A percentile compares a stretch with the other conserved stretches of the same genome.
These are phyloP conservation scores for Megaceryle torquata DNA, from an alignment of 2,113 vertebrate species.

Conservation along the genomic window DNA sequence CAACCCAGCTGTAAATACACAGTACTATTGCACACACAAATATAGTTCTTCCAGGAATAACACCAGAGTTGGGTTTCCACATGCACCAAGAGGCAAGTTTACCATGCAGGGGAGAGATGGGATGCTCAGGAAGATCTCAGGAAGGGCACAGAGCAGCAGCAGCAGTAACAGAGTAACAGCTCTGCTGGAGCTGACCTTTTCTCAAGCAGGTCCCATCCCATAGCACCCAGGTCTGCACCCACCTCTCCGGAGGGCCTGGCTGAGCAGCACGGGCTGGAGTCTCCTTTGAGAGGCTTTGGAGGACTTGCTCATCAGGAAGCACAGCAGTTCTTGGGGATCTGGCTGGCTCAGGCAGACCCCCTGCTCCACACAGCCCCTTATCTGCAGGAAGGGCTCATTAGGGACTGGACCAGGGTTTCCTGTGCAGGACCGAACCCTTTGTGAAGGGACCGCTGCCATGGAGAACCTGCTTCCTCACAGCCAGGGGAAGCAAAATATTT, in stretches of 20 bases:
- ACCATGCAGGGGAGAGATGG: background rate
- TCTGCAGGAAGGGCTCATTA: slow-evolving; percentile 65
- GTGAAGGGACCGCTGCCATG: slow-evolving; percentile 21
- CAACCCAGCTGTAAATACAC: background rate
- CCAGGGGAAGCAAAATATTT: slow-evolving; percentile 70
- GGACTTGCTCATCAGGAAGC: background rate
- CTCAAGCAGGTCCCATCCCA: background rate
- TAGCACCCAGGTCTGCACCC: background rate
- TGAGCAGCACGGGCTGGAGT: background rate
- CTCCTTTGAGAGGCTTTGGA: background rate
- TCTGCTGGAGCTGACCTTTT: background rate
- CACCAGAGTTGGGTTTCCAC: background rate
- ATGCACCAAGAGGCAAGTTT: background rate
- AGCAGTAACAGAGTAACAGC: background rate
- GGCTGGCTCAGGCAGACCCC: slow-evolving; percentile 31
- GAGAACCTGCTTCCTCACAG: slow-evolving; percentile 67
- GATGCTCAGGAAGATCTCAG: background rate
- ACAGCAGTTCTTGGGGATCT: slow-evolving; percentile 12
- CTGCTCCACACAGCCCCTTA: slow-evolving; percentile 40
- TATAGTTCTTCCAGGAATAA: background rate
- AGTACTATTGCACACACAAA: background rate
- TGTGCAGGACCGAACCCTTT: slow-evolving; percentile 51
- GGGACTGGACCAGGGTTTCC: slow-evolving; percentile 65
- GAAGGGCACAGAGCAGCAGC: background rate
- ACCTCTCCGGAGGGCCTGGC: background rate